Evolutionary conservation across 2,113 vertebrate genomes (phyloP).

Genomic region (Cisticola juncidis): DNA sequence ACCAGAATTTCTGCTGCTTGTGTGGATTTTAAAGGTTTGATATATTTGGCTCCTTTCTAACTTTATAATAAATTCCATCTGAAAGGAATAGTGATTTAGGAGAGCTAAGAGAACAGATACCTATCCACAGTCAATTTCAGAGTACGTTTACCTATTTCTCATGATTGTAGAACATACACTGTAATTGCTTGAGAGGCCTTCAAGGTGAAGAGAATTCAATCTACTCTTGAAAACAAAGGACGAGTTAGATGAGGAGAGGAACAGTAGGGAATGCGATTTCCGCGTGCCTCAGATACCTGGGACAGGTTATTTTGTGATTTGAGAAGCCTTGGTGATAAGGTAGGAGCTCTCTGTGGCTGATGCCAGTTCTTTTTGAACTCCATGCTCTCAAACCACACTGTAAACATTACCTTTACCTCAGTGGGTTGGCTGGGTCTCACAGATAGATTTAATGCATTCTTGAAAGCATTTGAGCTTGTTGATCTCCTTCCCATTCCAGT

Average conservation of each 20-base stretch:
- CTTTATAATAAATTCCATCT: not conserved
- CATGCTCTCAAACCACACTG: not conserved
- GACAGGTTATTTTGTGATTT: not conserved
- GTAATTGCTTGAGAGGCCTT: not conserved
- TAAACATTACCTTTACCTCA: not conserved
- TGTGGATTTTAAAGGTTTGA: not conserved
- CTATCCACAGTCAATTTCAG: not conserved
- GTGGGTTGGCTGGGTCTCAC: constrained; percentile 38
- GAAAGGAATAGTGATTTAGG: not conserved
- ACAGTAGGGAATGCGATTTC: not conserved
- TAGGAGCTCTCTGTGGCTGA: not conserved
- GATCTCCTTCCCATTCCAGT: not conserved
- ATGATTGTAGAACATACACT: not conserved
- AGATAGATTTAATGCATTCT: constrained; percentile 19
- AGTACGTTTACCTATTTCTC: not conserved
- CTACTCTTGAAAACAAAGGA: not conserved
- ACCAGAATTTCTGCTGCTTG: not conserved
- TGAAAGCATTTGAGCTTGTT: constrained; percentile 26
- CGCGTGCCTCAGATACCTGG: not conserved
- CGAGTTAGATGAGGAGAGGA: not conserved
- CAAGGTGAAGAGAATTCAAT: not conserved
- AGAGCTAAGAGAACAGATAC: not conserved
- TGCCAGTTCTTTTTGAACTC: not conserved
- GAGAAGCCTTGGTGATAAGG: not conserved
- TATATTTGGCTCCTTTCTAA: not conserved